phyloP scores from a whole-genome alignment of 2,888 invertebrate species.

The Rhagonycha lutea region DNA sequence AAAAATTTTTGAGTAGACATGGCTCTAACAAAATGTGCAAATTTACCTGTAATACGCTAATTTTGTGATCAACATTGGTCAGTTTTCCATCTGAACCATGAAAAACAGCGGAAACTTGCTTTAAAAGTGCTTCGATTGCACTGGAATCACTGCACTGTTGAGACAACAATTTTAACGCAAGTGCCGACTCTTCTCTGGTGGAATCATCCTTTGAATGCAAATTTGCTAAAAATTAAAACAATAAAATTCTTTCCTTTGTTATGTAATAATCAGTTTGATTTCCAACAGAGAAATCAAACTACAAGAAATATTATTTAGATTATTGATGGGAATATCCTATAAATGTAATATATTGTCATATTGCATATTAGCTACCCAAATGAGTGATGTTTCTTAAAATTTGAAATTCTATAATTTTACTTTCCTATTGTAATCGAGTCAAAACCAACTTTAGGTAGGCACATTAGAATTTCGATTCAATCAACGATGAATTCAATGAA shows the following conservation, averaged over 20 bases:
- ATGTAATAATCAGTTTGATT: not conserved
- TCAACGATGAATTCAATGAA: too few relatives aligned
- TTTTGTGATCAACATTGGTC: constrained; percentile 85
- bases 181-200: constrained; percentile 74
- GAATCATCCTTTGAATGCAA: constrained; percentile 84
- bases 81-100: constrained; percentile 91
- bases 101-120: constrained; percentile 77
- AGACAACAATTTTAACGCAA: constrained; percentile 72
- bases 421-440: too few relatives aligned
- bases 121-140: constrained; percentile 70
- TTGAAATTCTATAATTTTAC: too few relatives aligned
- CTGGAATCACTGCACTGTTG: constrained; percentile 69
- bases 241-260: not conserved
- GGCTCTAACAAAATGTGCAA: not conserved
- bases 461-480: too few relatives aligned
- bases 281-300: too few relatives aligned
- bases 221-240: constrained; percentile 62
- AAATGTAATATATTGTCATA: too few relatives aligned
- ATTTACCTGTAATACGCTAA: constrained; percentile 77
- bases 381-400: too few relatives aligned
- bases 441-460: too few relatives aligned
- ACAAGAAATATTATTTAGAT: too few relatives aligned
- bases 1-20: too few relatives aligned
- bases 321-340: too few relatives aligned
- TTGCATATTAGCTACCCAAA: too few relatives aligned